Conservation (phyloP, 1,140 invertebrate genomes). For the Drosophila simulans region DNA sequence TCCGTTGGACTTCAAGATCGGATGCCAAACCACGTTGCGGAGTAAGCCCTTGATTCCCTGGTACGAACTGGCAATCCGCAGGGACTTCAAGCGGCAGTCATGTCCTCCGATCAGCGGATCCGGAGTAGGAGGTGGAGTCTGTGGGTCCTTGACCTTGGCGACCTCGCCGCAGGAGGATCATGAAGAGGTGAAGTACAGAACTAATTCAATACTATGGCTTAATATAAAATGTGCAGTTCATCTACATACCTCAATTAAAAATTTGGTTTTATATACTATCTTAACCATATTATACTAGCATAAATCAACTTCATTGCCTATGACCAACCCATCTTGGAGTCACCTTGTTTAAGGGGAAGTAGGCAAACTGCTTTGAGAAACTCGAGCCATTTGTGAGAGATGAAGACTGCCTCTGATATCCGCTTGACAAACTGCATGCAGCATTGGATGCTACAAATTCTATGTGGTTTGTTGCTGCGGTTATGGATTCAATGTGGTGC, state of each 20-base stretch:
- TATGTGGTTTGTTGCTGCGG: slow-evolving; percentile 9
- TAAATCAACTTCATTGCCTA: not conserved
- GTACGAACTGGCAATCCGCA: slow-evolving; percentile 93
- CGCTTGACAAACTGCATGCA: slow-evolving; percentile 4
- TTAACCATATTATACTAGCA: no score
- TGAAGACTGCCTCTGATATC: not conserved
- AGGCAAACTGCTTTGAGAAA: not conserved
- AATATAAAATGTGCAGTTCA: not conserved
- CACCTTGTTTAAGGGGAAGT: not conserved
- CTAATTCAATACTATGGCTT: not conserved
- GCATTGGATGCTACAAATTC: slow-evolving; percentile 19
- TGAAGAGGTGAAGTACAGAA: slow-evolving; percentile 43
- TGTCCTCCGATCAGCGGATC: slow-evolving; percentile 86
- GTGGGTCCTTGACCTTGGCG: slow-evolving; percentile 43
- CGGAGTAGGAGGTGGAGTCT: slow-evolving; percentile 10
- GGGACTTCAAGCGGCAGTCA: slow-evolving; percentile 88
- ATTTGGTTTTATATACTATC: no score
- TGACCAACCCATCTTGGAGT: not conserved
- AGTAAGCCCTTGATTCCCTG: slow-evolving; percentile 90
- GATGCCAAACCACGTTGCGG: slow-evolving; percentile 87
- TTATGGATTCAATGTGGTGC: slow-evolving; percentile 35
- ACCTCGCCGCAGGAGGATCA: slow-evolving; percentile 57
- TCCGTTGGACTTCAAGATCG: slow-evolving; percentile 86
- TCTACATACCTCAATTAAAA: no score
- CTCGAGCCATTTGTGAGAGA: not conserved